Evolutionary conservation across 2,888 invertebrate species (phyloP).

Genomic region (Andrena fulva): DNA sequence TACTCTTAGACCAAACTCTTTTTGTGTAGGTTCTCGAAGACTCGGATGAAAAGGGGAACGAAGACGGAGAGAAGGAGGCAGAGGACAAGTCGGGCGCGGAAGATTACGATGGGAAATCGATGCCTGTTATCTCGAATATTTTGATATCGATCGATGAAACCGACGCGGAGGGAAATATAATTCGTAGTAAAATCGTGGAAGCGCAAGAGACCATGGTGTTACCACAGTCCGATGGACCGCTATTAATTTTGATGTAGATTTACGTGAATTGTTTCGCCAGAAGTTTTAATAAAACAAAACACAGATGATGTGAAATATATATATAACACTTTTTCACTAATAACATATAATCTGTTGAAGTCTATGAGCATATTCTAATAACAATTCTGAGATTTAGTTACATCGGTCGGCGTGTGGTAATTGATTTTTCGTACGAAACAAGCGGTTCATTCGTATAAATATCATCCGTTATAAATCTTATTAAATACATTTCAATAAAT

Average conservation of each 20-base stretch:
- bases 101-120: slow-evolving; percentile 62
- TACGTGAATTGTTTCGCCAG: background rate
- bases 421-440: background rate
- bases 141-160: slow-evolving; percentile 89
- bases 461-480: background rate
- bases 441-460: background rate
- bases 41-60: slow-evolving; percentile 11
- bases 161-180: slow-evolving; percentile 88
- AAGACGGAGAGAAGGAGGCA: slow-evolving; percentile 15
- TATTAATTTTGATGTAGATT: slow-evolving; percentile 77
- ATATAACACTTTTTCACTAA: background rate
- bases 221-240: slow-evolving; percentile 78
- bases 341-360: background rate
- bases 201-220: slow-evolving; percentile 85
- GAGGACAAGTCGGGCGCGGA: slow-evolving; percentile 4
- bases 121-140: slow-evolving; percentile 84
- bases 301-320: background rate
- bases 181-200: slow-evolving; percentile 87
- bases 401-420: background rate
- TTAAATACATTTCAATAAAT: slow-evolving; percentile 28
- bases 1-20: background rate
- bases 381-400: background rate
- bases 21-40: slow-evolving; percentile 59
- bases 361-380: background rate
- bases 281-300: slow-evolving; percentile 15